Evolutionary conservation across 2,888 invertebrate species (phyloP).

Genomic region (Steinernema carpocapsae): DNA sequence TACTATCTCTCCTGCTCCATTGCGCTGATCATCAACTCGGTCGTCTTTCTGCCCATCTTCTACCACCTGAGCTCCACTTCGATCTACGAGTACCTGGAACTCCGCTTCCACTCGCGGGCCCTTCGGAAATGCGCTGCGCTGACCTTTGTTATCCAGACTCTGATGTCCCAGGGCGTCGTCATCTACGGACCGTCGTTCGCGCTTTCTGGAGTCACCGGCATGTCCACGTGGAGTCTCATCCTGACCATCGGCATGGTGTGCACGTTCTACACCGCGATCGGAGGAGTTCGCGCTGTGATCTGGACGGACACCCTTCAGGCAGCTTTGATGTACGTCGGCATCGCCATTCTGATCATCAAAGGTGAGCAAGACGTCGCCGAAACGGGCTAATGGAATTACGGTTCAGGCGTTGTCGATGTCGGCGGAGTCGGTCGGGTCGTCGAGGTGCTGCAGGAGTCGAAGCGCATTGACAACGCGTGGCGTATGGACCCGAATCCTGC

Average conservation of each 20-base stretch:
- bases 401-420: slow-evolving; percentile 45
- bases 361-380: slow-evolving; percentile 14
- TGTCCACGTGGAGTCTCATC: slow-evolving; percentile 25
- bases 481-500: slow-evolving; percentile 42
- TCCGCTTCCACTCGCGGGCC: slow-evolving; percentile 22
- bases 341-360: slow-evolving; percentile 50
- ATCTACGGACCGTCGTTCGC: slow-evolving; percentile 33
- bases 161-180: slow-evolving; percentile 28
- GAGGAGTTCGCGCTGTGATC: slow-evolving; percentile 27
- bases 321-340: slow-evolving; percentile 57
- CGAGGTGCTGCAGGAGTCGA: slow-evolving; percentile 50
- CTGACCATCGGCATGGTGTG: slow-evolving; percentile 27
- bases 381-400: background rate
- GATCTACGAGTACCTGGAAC: slow-evolving; percentile 21
- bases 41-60: slow-evolving; percentile 32
- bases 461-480: slow-evolving; percentile 48
- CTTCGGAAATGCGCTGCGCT: slow-evolving; percentile 21
- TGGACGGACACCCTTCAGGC: slow-evolving; percentile 45
- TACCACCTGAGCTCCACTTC: slow-evolving; percentile 31
- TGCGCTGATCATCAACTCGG: slow-evolving; percentile 23
- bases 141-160: slow-evolving; percentile 22
- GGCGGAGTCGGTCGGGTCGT: slow-evolving; percentile 52
- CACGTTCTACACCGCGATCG: slow-evolving; percentile 28
- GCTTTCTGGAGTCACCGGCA: slow-evolving; percentile 27
- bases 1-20: slow-evolving; percentile 31